Base-by-base conservation (phyloP, 2,113 vertebrate genomes). In the Sporophila hypoxantha region DNA sequence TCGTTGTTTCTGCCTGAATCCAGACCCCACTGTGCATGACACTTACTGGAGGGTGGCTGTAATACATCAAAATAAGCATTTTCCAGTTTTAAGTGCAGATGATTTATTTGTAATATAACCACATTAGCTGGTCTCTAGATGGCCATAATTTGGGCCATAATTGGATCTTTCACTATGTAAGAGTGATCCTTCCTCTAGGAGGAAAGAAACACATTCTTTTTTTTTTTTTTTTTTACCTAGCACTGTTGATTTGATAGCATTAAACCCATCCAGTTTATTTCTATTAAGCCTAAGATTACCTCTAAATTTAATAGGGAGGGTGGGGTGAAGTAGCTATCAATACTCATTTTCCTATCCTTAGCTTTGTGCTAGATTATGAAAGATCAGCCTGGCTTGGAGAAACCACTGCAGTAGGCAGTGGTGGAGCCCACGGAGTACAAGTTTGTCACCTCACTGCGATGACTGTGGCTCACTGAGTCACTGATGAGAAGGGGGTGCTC, bases 401-500 rank as follows among this genome's bases (percentile, higher is more conserved):
- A 90, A 66, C 15, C 55, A 37, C 17, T 49, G 75, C 32, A 52
- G 57, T 79, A 85, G 88, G 83, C 3, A 50, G 87, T 52, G 82
- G 21, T 67, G 70, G 42, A 92, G 77, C 80, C 80, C 85, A 86
- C 44, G 0, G 80, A 92, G 70, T 22, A 44, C 37, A 68, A 77
- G 50, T 85, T 89, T 84, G n/a, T 32, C 52, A 55, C 55, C 50
- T 91, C 62, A 26, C 30, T 34, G 46, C 0, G 1, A 39, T 80
- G 69, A 77, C 55, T 78, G 36, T 81, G 64, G 66, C 73, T 86
- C 66, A 42, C 47, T 86, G 83, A 94, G 70, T 75, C 85, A 90
- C 60, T 82, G 92, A 56, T 0, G 2, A 81, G 70, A 86, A 66
- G 44, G 16, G 32, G 20, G 12, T 76, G 56, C 49, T 89, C 64